Conservation (phyloP, 2,888 invertebrate genomes). For the Lasioglossum figueresi region DNA sequence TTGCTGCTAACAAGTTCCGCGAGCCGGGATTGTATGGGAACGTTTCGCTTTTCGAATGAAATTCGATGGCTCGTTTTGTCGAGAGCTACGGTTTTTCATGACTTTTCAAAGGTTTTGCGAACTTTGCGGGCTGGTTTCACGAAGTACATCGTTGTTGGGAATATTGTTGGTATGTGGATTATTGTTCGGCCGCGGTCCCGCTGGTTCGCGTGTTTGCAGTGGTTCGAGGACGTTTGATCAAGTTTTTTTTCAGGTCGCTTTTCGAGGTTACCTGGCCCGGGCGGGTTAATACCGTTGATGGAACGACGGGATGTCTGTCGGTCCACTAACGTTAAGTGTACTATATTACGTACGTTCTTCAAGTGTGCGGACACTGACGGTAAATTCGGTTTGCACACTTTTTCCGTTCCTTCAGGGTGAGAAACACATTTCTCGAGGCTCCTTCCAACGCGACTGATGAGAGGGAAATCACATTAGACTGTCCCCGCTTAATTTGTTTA, state of each 20-base stretch:
- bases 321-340: background rate
- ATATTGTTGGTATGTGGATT: background rate
- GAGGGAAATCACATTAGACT: background rate
- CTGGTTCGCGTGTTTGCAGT: background rate
- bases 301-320: background rate
- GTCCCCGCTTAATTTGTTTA: background rate
- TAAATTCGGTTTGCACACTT: background rate
- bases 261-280: background rate
- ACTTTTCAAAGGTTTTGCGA: background rate
- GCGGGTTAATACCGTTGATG: background rate
- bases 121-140: background rate
- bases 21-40: background rate
- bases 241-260: background rate
- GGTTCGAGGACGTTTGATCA: background rate
- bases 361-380: too few species aligned
- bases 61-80: constrained; percentile 6
- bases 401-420: background rate
- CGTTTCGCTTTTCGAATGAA: background rate
- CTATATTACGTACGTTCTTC: too few species aligned
- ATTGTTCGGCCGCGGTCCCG: background rate
- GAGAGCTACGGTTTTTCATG: background rate
- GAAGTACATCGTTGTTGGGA: background rate
- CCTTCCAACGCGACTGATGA: background rate
- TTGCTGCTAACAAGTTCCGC: constrained; percentile 3
- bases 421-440: background rate